Evolutionary conservation across 2,888 invertebrate genomes (phyloP).

Genomic region (Dioctria rufipes): DNA sequence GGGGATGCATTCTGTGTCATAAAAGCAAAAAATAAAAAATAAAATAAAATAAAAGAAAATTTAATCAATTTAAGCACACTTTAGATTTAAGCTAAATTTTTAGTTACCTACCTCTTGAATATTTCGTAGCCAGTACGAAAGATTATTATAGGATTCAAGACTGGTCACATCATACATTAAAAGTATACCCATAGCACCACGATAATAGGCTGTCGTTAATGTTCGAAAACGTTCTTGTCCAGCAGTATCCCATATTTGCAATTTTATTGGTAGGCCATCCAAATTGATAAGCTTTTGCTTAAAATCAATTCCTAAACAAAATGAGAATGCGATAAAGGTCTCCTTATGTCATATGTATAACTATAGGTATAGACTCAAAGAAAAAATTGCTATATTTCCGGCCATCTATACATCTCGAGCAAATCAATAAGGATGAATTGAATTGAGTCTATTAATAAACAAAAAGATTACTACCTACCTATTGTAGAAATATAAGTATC

Average conservation of each 20-base stretch:
- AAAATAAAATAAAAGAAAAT: constrained; percentile 10
- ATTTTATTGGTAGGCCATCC: constrained; percentile 87
- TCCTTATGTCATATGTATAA: neutral
- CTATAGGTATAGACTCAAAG: neutral
- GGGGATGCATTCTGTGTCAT: constrained; percentile 84
- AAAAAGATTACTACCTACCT: constrained; percentile 75
- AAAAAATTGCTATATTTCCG: neutral
- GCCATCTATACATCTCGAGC: neutral
- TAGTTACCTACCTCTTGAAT: constrained; percentile 81
- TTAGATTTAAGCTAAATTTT: no score
- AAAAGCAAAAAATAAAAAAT: constrained; percentile 42
- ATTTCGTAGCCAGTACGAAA: constrained; percentile 91
- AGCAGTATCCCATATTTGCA: constrained; percentile 85
- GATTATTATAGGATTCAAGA: constrained; percentile 90
- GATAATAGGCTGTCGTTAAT: constrained; percentile 89
- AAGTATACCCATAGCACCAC: constrained; percentile 92
- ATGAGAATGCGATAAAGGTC: neutral
- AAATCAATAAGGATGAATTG: constrained; percentile 43
- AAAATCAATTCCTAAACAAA: constrained; percentile 84
- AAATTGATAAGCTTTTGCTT: constrained; percentile 91
- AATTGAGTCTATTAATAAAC: constrained; percentile 44
- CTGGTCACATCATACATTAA: constrained; percentile 93
- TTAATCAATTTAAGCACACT: neutral
- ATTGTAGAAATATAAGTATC: constrained; percentile 93
- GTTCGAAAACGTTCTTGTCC: constrained; percentile 78